These are phyloP conservation scores for Spinus pinus DNA, from an alignment of 2,797 vertebrate genomes.

Conservation along the genomic window DNA sequence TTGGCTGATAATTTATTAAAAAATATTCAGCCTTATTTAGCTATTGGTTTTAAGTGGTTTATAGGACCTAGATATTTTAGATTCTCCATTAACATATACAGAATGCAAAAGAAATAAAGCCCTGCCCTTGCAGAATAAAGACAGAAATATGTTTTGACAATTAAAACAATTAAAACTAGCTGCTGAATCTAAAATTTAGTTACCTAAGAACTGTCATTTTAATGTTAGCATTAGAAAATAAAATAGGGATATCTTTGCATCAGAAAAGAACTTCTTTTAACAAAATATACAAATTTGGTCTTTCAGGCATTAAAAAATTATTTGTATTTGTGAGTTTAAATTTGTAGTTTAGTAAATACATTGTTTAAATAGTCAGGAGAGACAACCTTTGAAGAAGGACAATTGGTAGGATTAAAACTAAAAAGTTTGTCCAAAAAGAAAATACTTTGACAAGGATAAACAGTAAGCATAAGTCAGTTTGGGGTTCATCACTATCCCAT, in stretches of 20 bases:
- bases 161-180: not conserved
- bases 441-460: conserved; percentile 36
- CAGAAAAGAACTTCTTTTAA: not conserved
- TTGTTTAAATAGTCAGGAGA: conserved; percentile 41
- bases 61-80: not conserved
- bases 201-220: not conserved
- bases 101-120: not conserved
- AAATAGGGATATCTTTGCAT: not conserved
- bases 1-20: conserved; percentile 10
- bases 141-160: not conserved
- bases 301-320: conserved; percentile 2
- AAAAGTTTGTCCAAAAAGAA: not conserved
- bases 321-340: not conserved
- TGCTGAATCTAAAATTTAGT: not conserved
- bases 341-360: not conserved
- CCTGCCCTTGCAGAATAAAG: not conserved
- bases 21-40: not conserved
- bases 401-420: not conserved
- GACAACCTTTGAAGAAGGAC: not conserved
- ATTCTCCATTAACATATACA: not conserved
- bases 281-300: not conserved
- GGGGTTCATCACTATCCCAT: not conserved
- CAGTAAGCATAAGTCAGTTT: conserved; percentile 17
- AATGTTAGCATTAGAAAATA: not conserved
- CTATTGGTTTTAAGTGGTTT: not conserved